These are phyloP conservation scores for Amphipyra tragopoginis DNA, from an alignment of 2,888 invertebrate genomes.

Conservation along the genomic window DNA sequence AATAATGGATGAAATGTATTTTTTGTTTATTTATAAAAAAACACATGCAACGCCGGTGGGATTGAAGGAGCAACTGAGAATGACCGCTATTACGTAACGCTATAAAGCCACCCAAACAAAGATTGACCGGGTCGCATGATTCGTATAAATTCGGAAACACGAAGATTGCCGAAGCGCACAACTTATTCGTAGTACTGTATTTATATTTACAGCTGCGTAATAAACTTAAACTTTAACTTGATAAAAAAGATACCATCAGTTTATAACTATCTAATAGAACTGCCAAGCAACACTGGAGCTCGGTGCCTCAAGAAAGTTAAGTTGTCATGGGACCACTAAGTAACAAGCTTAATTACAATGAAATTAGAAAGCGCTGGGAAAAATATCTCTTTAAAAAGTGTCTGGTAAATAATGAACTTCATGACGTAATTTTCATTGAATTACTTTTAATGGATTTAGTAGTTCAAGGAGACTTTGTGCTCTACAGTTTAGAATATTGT, in stretches of 20 bases:
- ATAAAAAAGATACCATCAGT: conserved; percentile 16
- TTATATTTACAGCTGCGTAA: background rate
- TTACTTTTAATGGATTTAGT: background rate
- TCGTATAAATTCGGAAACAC: too few relatives aligned
- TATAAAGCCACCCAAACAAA: too few relatives aligned
- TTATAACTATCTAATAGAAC: conserved; percentile 25
- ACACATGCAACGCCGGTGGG: too few relatives aligned
- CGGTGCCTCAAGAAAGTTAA: conserved; percentile 26
- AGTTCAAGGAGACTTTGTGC: background rate
- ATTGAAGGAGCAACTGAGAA: too few relatives aligned
- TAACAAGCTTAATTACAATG: conserved; percentile 56
- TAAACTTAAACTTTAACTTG: conserved; percentile 5
- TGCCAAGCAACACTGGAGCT: conserved; percentile 20
- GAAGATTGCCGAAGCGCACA: too few relatives aligned
- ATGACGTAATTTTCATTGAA: conserved; percentile 27
- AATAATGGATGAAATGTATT: too few relatives aligned
- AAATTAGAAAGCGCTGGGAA: conserved; percentile 37
- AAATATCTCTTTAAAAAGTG: conserved; percentile 39
- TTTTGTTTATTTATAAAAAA: too few relatives aligned
- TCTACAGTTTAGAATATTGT: background rate
- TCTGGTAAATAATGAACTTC: conserved; percentile 20
- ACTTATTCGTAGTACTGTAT: too few relatives aligned
- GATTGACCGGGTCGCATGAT: too few relatives aligned
- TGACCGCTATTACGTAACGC: too few relatives aligned
- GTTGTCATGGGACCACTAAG: conserved; percentile 47